Percentiles rank a stretch among this genome's conserved stretches.
Conservation (phyloP, 2,888 invertebrate genomes). For the Augochlorella aurata region DNA sequence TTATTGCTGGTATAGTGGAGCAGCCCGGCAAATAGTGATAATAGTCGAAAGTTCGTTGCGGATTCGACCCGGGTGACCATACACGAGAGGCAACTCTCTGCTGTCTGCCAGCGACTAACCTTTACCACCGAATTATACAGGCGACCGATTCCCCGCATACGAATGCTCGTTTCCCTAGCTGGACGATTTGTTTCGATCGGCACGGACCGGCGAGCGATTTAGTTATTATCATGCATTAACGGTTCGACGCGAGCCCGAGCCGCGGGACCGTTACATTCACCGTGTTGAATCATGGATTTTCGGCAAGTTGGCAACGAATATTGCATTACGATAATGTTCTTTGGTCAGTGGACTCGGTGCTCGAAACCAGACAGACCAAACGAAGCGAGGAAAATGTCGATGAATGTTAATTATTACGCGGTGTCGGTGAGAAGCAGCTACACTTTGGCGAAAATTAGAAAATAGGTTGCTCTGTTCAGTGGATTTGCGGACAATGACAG, state of each 20-base stretch:
- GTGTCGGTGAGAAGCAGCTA: too few species aligned
- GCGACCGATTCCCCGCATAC: conserved; percentile 38
- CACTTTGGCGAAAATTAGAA: too few species aligned
- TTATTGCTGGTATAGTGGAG: conserved; percentile 50
- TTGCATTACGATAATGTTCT: too few species aligned
- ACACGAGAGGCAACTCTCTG: conserved; percentile 32
- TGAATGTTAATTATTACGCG: too few species aligned
- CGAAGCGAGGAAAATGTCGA: too few species aligned
- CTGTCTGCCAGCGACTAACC: conserved; percentile 41
- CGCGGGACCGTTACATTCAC: not conserved
- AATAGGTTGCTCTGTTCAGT: too few species aligned
- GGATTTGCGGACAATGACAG: too few species aligned
- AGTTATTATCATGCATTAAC: conserved; percentile 37
- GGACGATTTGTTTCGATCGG: conserved; percentile 52
- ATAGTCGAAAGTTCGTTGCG: conserved; percentile 60
- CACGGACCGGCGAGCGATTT: conserved; percentile 14
- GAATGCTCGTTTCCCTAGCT: conserved; percentile 46
- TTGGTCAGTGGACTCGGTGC: too few species aligned
- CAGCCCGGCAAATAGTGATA: conserved; percentile 58
- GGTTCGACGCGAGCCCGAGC: not conserved
- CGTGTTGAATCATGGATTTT: not conserved
- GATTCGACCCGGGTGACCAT: conserved; percentile 41
- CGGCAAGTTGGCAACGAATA: not conserved
- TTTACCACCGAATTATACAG: conserved; percentile 58
- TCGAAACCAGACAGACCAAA: too few species aligned